Evolutionary conservation across 2,113 vertebrate genomes (phyloP), one percentile per base, ranked within the genome.

Genomic region (Calonectris borealis): DNA sequence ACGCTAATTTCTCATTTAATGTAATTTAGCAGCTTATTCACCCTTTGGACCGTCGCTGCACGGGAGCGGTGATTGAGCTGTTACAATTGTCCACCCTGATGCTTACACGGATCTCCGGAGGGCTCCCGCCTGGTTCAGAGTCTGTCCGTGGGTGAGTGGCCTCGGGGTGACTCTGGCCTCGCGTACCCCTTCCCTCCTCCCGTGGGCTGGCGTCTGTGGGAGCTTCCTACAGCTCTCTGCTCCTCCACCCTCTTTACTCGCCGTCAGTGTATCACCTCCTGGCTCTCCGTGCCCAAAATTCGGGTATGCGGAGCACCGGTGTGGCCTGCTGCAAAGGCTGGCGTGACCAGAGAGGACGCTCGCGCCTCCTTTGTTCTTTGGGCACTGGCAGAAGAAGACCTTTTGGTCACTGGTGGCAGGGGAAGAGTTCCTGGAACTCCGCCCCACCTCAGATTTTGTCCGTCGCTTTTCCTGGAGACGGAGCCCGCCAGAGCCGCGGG

Each of bases 401-500:
- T 27, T 54, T 75, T 48, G 60, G 60, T 48, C 26, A 15, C 19
- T 40, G 61, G 61, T 34, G 22, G 29, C 14, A 12, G n/a, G 42
- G 26, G 20, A 49, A 12, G 29, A 24, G 42, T 29, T 76, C n/a
- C 52, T 0, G 1, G 27, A 49, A 29, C n/a, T 58, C 69, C 25
- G 20, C 32, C 82, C 48, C 34, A 7, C 34, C 49, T 26, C 21
- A 10, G 26, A 49, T 62, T 64, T 64, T 9, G 9, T 32, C 26
- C 2, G 2, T 72, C 0, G 2, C 10, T 40, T 22, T 49, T 80
- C 20, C 29, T 38, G 34, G 51, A 44, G 48, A 6, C 1, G 4
- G 16, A n/a, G 55, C 46, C 9, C 1, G 0, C 25, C 42, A 10
- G n/a, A 26, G 44, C 44, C 2, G 19, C 16, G n/a, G 54, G 42